These are phyloP conservation scores for Drosophila kanapiae DNA, from an alignment of 1,140 invertebrate species.

Conservation along the genomic window DNA sequence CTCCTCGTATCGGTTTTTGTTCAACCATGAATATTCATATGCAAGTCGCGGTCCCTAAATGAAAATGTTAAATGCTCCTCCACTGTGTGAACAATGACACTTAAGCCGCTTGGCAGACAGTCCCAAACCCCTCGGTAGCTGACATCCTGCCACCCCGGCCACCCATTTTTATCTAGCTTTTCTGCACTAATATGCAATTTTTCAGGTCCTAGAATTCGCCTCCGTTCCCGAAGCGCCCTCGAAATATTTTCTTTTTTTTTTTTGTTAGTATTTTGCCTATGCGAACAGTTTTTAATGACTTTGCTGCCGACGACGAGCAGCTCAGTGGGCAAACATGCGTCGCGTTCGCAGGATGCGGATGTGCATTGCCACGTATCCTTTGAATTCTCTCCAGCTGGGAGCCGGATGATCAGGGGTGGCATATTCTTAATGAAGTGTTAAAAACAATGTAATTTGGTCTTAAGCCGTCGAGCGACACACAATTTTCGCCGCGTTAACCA, in stretches of 20 bases:
- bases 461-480: conserved; percentile 59
- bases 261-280: conserved; percentile 68
- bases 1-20: conserved; percentile 32
- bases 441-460: conserved; percentile 82
- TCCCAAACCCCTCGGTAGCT: conserved; percentile 28
- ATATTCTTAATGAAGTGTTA: conserved; percentile 81
- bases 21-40: conserved; percentile 50
- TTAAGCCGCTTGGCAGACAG: conserved; percentile 77
- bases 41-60: conserved; percentile 50
- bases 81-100: conserved; percentile 72
- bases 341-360: conserved; percentile 59
- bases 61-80: conserved; percentile 72
- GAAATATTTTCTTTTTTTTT: conserved; percentile 12
- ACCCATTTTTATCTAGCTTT: conserved; percentile 61
- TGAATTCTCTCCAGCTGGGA: conserved; percentile 45
- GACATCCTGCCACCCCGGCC: too few species aligned
- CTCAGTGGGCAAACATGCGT: conserved; percentile 77
- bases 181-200: conserved; percentile 82
- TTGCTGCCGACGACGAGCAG: conserved; percentile 76
- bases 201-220: conserved; percentile 48
- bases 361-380: conserved; percentile 71
- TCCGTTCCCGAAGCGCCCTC: conserved; percentile 6
- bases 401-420: conserved; percentile 6
- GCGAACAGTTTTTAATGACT: conserved; percentile 83
- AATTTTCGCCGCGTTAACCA: conserved; percentile 46